These are phyloP conservation scores for Sphaeridia pumilis DNA, from an alignment of 2,888 invertebrate species.

Conservation along the genomic window DNA sequence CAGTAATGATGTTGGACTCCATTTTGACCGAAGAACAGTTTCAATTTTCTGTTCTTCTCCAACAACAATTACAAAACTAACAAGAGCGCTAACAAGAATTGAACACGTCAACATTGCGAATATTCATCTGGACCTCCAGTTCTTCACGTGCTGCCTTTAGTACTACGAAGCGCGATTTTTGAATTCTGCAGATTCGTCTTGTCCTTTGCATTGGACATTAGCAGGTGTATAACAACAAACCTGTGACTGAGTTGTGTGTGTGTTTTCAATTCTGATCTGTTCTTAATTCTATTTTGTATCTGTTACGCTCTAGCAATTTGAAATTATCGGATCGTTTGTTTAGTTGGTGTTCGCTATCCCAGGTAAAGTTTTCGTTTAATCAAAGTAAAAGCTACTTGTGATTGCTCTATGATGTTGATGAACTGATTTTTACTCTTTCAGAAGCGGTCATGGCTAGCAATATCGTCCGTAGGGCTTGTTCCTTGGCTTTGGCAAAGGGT, in stretches of 20 bases:
- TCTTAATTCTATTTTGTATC: too few relatives aligned
- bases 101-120: conserved; percentile 11
- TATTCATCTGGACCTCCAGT: neutral
- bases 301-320: too few relatives aligned
- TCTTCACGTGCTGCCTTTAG: neutral
- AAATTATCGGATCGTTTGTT: too few relatives aligned
- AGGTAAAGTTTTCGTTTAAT: neutral
- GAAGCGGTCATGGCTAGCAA: conserved; percentile 5
- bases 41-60: conserved; percentile 30
- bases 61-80: conserved; percentile 9
- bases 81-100: neutral
- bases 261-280: too few relatives aligned
- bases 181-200: neutral
- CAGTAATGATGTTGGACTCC: conserved; percentile 80
- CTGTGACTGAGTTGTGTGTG: neutral
- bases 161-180: too few relatives aligned
- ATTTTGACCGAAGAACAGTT: conserved; percentile 55
- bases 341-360: too few relatives aligned
- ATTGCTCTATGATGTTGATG: neutral
- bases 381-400: neutral
- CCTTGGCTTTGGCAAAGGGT: conserved; percentile 4
- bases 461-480: neutral
- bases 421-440: neutral
- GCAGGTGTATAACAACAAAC: neutral
- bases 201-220: neutral